Percentiles rank a stretch among this genome's conserved stretches.
Conservation (phyloP, 2,113 vertebrate genomes). For the Gymnocephalus cernua region DNA sequence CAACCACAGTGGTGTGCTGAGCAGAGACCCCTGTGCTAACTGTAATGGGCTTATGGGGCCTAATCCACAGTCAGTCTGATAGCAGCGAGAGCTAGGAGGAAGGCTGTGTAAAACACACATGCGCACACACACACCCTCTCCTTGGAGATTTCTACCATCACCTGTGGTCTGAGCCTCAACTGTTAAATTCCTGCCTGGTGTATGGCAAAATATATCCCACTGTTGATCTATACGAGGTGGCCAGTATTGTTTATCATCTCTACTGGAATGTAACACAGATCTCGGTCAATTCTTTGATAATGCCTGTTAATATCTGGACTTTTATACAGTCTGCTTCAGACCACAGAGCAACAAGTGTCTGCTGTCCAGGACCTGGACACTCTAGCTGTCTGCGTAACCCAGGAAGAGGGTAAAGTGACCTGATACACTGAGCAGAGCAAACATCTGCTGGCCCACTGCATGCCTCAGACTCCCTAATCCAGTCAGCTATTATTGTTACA, state of each 20-base stretch:
- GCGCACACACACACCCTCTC: conserved; percentile 2
- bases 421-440: conserved; percentile 61
- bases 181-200: background rate
- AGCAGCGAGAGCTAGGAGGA: conserved; percentile 12
- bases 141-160: background rate
- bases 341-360: conserved; percentile 24
- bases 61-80: conserved; percentile 62
- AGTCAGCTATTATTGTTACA: conserved; percentile 55
- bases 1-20: conserved; percentile 40
- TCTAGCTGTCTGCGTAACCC: conserved; percentile 59
- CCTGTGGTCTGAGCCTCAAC: background rate
- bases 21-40: conserved; percentile 47
- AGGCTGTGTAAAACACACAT: background rate
- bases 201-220: background rate
- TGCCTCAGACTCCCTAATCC: conserved; percentile 70
- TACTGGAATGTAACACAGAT: background rate
- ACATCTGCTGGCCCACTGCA: conserved; percentile 70
- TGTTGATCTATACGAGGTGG: background rate
- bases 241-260: background rate
- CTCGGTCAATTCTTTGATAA: background rate
- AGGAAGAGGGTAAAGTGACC: conserved; percentile 49
- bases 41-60: conserved; percentile 75
- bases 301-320: background rate
- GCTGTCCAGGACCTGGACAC: conserved; percentile 20
- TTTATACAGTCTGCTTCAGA: background rate